phyloP scores from a whole-genome alignment of 2,113 vertebrate species.

The Phylloscopus trochilus region DNA sequence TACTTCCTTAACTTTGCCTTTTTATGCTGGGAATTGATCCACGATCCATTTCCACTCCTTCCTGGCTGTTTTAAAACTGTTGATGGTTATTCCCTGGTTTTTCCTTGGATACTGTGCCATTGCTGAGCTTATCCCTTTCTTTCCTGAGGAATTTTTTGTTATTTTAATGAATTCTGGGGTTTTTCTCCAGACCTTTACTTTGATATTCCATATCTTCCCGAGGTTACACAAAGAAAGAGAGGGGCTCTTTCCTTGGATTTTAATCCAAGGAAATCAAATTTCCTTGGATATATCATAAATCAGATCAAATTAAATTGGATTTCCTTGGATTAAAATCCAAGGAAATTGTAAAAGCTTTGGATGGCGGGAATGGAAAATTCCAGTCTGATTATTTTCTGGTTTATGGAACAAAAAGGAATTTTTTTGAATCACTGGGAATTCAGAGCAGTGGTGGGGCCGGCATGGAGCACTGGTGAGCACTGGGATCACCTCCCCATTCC shows the following conservation, averaged over 20 bases:
- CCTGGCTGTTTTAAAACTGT: background rate
- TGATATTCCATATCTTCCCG: background rate
- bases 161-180: background rate
- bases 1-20: background rate
- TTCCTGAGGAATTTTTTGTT: background rate
- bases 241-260: background rate
- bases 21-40: background rate
- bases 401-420: background rate
- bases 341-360: background rate
- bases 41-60: fast-evolving
- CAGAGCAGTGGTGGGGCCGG: background rate
- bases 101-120: background rate
- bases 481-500: background rate
- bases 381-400: background rate
- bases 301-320: no score
- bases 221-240: background rate
- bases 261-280: no score
- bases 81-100: background rate
- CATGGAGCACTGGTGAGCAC: background rate
- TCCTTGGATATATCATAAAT: no score
- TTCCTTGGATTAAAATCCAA: background rate
- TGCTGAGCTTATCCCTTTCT: background rate
- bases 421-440: background rate
- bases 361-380: no score
- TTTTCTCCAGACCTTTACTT: background rate